Conservation (phyloP, 2,888 invertebrate genomes). For the Pristionchus maxplancki region DNA sequence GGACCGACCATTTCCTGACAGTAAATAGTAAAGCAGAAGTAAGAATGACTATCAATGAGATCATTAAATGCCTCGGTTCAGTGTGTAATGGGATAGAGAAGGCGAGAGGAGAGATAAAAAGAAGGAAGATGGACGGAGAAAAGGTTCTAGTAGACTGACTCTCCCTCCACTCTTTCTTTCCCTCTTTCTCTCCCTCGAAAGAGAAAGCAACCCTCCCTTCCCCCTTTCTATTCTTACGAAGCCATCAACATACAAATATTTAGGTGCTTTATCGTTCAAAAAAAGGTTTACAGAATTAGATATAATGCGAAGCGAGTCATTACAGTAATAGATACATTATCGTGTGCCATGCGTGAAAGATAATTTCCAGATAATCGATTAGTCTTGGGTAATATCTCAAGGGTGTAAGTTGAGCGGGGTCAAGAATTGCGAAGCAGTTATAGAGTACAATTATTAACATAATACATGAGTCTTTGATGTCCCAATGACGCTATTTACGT, state of each 20-base stretch:
- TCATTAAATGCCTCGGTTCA: no score
- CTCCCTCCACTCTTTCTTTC: not conserved
- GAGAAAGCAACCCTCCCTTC: conserved; percentile 2
- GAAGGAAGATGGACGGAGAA: not conserved
- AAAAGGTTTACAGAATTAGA: not conserved
- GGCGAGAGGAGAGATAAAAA: not conserved
- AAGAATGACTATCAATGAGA: no score
- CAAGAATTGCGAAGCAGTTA: no score
- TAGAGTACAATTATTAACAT: no score
- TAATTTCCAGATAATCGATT: not conserved
- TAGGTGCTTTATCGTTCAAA: no score
- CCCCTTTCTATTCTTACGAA: not conserved
- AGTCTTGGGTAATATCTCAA: not conserved
- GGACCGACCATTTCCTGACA: conserved; percentile 57
- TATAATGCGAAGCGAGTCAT: not conserved
- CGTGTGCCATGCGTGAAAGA: not conserved
- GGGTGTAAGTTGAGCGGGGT: no score
- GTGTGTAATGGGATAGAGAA: not conserved
- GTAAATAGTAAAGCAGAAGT: not conserved
- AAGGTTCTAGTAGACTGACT: conserved; percentile 10
- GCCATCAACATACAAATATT: not conserved
- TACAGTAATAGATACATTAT: no score
- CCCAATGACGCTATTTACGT: not conserved
- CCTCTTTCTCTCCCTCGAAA: conserved; percentile 4
- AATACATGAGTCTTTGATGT: no score